These are phyloP conservation scores for Drosophila rufa DNA, from an alignment of 1,140 invertebrate genomes.

Conservation along the genomic window DNA sequence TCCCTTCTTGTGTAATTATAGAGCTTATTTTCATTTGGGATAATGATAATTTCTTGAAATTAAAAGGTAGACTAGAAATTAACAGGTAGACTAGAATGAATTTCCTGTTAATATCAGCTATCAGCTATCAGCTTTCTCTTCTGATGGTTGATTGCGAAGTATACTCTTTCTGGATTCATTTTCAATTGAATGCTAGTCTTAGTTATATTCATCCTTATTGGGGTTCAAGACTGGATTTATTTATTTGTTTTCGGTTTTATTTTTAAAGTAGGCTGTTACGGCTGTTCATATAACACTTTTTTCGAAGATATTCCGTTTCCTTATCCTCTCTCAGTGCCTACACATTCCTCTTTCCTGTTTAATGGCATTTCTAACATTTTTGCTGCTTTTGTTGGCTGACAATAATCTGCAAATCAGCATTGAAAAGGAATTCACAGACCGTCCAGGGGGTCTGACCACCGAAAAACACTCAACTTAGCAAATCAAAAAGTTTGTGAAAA, in stretches of 20 bases:
- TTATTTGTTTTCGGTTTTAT: not conserved
- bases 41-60: too few species aligned
- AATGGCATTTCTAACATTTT: slow-evolving; percentile 7
- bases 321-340: not conserved
- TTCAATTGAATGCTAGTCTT: too few species aligned
- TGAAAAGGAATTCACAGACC: slow-evolving; percentile 35
- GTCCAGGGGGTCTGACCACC: slow-evolving; percentile 17
- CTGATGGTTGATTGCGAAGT: too few species aligned
- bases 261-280: not conserved
- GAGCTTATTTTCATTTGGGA: too few species aligned
- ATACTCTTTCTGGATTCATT: too few species aligned
- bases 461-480: slow-evolving; percentile 46
- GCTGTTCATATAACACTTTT: too few species aligned
- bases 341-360: not conserved
- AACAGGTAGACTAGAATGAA: too few species aligned
- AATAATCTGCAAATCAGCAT: slow-evolving; percentile 76
- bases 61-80: too few species aligned
- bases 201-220: too few species aligned
- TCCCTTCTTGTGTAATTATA: too few species aligned
- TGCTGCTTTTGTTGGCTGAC: slow-evolving; percentile 27
- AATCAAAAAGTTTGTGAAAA: slow-evolving; percentile 63
- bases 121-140: too few species aligned
- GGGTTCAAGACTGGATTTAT: not conserved
- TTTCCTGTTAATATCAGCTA: too few species aligned
- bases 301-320: not conserved